phyloP scores from a whole-genome alignment of 1,140 invertebrate species.

The Drosophila obscura region DNA sequence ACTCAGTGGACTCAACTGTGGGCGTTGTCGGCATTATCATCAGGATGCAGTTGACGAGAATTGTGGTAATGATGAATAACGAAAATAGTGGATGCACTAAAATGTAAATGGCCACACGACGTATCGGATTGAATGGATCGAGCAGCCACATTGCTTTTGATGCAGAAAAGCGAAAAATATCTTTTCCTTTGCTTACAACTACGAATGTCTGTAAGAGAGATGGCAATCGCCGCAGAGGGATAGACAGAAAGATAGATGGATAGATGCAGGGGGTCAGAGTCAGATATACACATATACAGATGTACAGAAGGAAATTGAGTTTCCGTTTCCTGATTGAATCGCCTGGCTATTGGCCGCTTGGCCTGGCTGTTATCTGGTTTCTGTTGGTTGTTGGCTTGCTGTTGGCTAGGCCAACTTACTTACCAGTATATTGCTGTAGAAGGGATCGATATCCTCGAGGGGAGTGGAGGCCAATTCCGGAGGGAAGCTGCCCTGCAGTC shows the following conservation, averaged over 20 bases:
- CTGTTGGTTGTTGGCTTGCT: too few relatives aligned
- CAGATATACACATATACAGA: not conserved
- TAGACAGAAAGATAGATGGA: not conserved
- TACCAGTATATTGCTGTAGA: constrained; percentile 96
- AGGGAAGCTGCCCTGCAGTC: constrained; percentile 95
- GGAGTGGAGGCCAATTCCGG: constrained; percentile 95
- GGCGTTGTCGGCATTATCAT: constrained; percentile 98
- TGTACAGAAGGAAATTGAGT: too few relatives aligned
- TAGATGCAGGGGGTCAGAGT: constrained; percentile 4
- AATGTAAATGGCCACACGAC: constrained; percentile 98
- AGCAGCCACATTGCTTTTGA: constrained; percentile 97
- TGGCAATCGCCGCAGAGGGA: too few relatives aligned
- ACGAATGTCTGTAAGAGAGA: constrained; percentile 94
- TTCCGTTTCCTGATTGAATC: constrained; percentile 10
- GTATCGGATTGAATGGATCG: constrained; percentile 98
- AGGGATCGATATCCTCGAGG: constrained; percentile 97
- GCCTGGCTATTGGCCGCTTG: too few relatives aligned
- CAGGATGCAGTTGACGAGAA: constrained; percentile 98
- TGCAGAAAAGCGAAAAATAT: constrained; percentile 99
- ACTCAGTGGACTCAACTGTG: constrained; percentile 98
- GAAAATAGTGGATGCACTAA: constrained; percentile 99
- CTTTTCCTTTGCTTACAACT: constrained; percentile 98
- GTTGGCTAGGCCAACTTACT: constrained; percentile 45
- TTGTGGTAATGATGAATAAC: constrained; percentile 98
- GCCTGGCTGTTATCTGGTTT: too few relatives aligned